A percentile compares a stretch with the other conserved stretches of the same genome.
These are phyloP conservation scores for Chiridota heheva DNA, from an alignment of 35 echinoderm and acorn worm species.

Conservation along the genomic window DNA sequence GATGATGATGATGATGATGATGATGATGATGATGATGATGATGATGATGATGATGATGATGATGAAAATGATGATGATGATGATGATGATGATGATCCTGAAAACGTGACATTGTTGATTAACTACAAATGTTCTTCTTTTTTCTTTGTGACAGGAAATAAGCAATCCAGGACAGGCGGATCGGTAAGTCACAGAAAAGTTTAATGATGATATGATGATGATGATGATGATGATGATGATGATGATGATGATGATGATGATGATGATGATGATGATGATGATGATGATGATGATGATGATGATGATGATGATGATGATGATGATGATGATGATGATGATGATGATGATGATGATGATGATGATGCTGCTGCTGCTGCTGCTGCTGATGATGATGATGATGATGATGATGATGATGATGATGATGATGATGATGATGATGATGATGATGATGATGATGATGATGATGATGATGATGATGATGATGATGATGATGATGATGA, in stretches of 20 bases:
- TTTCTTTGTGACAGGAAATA: background rate
- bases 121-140: too few species aligned
- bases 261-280: conserved; percentile 30
- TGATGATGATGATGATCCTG: conserved; percentile 12
- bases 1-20: conserved; percentile 34
- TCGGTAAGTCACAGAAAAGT: background rate
- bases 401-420: conserved; percentile 17
- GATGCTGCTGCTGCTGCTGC: background rate
- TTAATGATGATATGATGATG: background rate
- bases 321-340: conserved; percentile 33
- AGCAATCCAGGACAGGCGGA: background rate
- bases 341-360: conserved; percentile 27
- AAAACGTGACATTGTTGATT: background rate
- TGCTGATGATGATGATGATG: conserved; percentile 17
- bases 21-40: conserved; percentile 29
- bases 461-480: conserved; percentile 27
- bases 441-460: conserved; percentile 19
- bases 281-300: conserved; percentile 24
- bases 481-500: conserved; percentile 22
- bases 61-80: conserved; percentile 16
- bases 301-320: conserved; percentile 30
- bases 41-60: conserved; percentile 26
- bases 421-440: conserved; percentile 36
- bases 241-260: conserved; percentile 22
- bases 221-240: conserved; percentile 25